Percentiles rank a stretch among this genome's conserved stretches.
phyloP scores from a whole-genome alignment of 2,113 vertebrate genomes.

The Sander vitreus region DNA sequence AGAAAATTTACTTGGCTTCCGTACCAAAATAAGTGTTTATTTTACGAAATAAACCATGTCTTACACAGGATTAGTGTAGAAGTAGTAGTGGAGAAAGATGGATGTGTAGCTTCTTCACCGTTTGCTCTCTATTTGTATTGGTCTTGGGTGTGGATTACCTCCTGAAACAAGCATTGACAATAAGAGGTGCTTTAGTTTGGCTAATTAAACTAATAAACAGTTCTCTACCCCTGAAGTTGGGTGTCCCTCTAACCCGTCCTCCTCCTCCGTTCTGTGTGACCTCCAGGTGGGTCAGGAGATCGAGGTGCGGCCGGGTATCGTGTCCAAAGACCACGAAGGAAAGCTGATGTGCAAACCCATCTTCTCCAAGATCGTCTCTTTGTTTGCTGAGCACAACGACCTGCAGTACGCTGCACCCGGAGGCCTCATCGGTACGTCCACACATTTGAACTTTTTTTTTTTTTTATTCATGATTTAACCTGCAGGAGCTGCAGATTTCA shows the following conservation, averaged over 20 bases:
- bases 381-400: constrained; percentile 98
- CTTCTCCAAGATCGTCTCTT: constrained; percentile 98
- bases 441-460: neutral
- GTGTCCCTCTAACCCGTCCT: neutral
- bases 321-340: constrained; percentile 98
- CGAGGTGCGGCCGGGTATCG: constrained; percentile 97
- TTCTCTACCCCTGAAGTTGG: neutral
- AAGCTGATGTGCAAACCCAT: constrained; percentile 99
- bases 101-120: too few relatives aligned
- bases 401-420: constrained; percentile 97
- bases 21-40: too few relatives aligned
- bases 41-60: too few relatives aligned
- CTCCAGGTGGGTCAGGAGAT: constrained; percentile 96
- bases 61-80: too few relatives aligned
- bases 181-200: too few relatives aligned
- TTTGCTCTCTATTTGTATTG: too few relatives aligned
- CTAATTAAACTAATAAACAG: too few relatives aligned
- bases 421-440: constrained; percentile 92
- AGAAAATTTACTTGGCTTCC: too few relatives aligned
- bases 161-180: too few relatives aligned
- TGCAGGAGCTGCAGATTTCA: neutral
- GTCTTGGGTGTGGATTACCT: too few relatives aligned
- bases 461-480: neutral
- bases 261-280: constrained; percentile 5
- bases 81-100: too few relatives aligned